Evolutionary conservation across 2,113 vertebrate genomes (phyloP).

Genomic region (Pygoscelis antarcticus): DNA sequence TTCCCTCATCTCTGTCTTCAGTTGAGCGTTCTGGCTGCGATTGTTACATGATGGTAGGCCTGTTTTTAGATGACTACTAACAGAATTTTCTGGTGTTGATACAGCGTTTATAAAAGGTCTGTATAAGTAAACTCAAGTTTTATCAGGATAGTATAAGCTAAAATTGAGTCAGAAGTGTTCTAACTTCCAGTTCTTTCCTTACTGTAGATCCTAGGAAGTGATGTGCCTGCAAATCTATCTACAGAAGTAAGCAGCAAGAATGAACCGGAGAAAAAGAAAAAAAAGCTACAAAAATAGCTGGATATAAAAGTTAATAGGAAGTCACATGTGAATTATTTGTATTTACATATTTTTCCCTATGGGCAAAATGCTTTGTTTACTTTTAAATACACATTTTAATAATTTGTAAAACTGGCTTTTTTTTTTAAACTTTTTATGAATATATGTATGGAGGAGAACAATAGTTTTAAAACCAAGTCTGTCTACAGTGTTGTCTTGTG

Average conservation of each 20-base stretch:
- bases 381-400: conserved; percentile 59
- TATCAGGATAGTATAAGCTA: background rate
- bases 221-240: conserved; percentile 8
- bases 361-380: conserved; percentile 25
- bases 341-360: background rate
- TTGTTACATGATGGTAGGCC: accelerated
- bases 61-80: background rate
- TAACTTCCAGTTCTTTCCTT: background rate
- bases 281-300: conserved; percentile 79
- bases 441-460: background rate
- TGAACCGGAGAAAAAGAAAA: conserved; percentile 85
- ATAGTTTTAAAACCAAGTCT: background rate
- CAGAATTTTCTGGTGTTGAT: background rate
- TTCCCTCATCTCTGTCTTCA: background rate
- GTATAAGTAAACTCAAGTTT: background rate
- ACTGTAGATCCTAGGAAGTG: conserved; percentile 82
- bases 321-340: background rate
- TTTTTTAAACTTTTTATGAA: background rate
- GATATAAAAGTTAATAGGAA: background rate
- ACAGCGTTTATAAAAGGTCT: background rate
- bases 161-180: background rate
- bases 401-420: conserved; percentile 25
- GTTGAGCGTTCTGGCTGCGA: background rate
- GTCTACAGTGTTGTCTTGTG: background rate
- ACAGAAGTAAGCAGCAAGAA: conserved; percentile 28